Evolutionary conservation across 2,888 invertebrate species (phyloP), one percentile per base, ranked within the genome.

Genomic region (Lithophane leautieri): DNA sequence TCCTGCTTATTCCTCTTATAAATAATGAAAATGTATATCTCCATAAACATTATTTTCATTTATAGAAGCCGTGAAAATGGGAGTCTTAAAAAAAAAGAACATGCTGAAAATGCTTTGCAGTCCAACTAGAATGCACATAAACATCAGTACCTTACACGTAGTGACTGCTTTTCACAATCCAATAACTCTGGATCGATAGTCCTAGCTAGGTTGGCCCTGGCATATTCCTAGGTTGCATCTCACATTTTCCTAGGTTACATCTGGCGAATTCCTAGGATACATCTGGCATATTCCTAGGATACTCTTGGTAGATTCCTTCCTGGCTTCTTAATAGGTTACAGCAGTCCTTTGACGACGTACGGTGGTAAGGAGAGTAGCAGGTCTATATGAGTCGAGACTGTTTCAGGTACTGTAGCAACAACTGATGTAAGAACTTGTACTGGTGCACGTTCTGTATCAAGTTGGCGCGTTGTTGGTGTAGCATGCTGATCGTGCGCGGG

Each of bases 401-500:
- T 91, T 98, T 98, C 86, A 99, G 96, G 95, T 99, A 99, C 90
- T 98, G 98, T 77, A 98, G 97, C 62, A 99, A 97, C 70, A 99
- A 97, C 87, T 98, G 97, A 93, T 99, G 98, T 68, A 99, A 97
- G 94, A 99, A 99, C 93, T 98, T 97, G 95, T 99, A 99, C 93
- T 99, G 99, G 79, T 98, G 98, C 81, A 98, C 97, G 74, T 98
- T 98, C 93, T 98, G 98, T 80, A 99, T 98, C 94, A 99, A 97
- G 91, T 97, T 97, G 94, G 99, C 99, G 81, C 99, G 97, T 92
- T 99, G 99, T 90, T 98, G 98, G 85, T 99, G 97, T 65, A 99
- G 97, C 86, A 98, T 97, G 76, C 97, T 97, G 84, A 99, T 97
- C 2, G 98, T 98, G 81, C 98, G 97, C 0, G 98, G 98, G 90